Evolutionary conservation across 2,888 invertebrate species (phyloP), one percentile per base, ranked within the genome.

Genomic region (Chydorus sphaericus): DNA sequence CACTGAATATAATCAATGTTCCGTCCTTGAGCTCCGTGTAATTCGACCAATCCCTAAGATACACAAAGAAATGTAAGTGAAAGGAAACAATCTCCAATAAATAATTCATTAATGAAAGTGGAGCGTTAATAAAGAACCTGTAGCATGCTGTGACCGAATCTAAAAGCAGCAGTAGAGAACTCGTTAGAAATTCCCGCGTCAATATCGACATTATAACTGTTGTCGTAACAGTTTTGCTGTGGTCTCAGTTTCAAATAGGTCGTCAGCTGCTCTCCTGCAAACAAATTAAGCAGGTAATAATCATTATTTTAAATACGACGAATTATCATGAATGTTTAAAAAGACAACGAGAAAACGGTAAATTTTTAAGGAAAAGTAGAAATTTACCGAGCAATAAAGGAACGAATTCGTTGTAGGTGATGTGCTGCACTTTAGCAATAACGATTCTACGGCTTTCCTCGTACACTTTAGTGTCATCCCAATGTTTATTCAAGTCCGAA

Each of bases 341-440:
- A n/a, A n/a, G n/a, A n/a, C n/a, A n/a, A n/a, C n/a, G n/a, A n/a
- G n/a, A n/a, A n/a, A n/a, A n/a, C n/a, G n/a, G n/a, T n/a, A n/a
- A n/a, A n/a, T 31, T 37, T 38, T n/a, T 4, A 26, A 63, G 11
- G 7, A 23, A 6, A 20, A 10, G 8, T 44, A 14, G 8, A 4
- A 7, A 23, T 50, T 71, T 66, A 75, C 85, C 85, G n/a, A 91
- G 67, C 7, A 91, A 69, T 28, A 82, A 74, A 0, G 87, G 86
- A 59, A 91, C 65, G 66, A 89, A 88, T 69, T 91, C 91, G 7
- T 79, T 77, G 66, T 85, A 91, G 0, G 85, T 81, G 56, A 91
- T 83, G 63, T 91, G 90, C 64, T 90, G 89, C 71, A 91, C 76
- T 71, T 89, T 84, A 0, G 90, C 92, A 0, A 76, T 79, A 0